Base-by-base conservation (phyloP, 2,113 vertebrate species). In the Elachura formosa region DNA sequence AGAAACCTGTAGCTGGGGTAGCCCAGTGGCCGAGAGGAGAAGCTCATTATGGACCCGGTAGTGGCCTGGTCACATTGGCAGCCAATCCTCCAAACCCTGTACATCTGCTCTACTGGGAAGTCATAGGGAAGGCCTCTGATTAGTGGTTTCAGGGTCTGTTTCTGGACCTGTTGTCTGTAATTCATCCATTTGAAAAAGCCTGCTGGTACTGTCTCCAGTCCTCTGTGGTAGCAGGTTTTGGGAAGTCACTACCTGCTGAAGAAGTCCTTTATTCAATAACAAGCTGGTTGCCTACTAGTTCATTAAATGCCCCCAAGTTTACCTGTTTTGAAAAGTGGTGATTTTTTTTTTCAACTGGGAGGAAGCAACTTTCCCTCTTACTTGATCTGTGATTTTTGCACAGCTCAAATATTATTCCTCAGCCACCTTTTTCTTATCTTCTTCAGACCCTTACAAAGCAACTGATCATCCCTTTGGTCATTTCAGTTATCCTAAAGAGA, bases 31-130 rank as follows among this genome's bases (percentile, higher is more conserved):
- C n/a, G 10, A 45, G 43, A 14, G 24, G 9, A 62, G 55, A 19
- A 55, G 52, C 26, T 59, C 19, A 0, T 20, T 8, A 9, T 26
- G 66, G 48, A 5, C 23, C 1, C 4, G 6, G 4, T 3, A 6
- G 10, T 28, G 56, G 31, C 56, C 56, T 62, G 75, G 55, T 22
- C 38, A 33, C 21, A 1, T n/a, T 49, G 16, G 17, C 61, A 81
- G 36, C 15, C 8, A 10, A 2, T n/a, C 52, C 61, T 78, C 48
- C 56, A 34, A 7, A 46, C 2, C 28, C 59, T n/a, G n/a, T n/a
- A 54, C 41, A 29, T 0, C 23, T 66, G 9, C 6, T 54, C 5
- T 3, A 1, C 52, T 25, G 23, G 34, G 46, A 15, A 40, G 12
- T 17, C 45, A 10, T 0, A 59, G 49, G 14, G 33, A 38, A 88